Evolutionary conservation across 2,888 invertebrate species (phyloP).

Genomic region (Crossocerus cetratus): DNA sequence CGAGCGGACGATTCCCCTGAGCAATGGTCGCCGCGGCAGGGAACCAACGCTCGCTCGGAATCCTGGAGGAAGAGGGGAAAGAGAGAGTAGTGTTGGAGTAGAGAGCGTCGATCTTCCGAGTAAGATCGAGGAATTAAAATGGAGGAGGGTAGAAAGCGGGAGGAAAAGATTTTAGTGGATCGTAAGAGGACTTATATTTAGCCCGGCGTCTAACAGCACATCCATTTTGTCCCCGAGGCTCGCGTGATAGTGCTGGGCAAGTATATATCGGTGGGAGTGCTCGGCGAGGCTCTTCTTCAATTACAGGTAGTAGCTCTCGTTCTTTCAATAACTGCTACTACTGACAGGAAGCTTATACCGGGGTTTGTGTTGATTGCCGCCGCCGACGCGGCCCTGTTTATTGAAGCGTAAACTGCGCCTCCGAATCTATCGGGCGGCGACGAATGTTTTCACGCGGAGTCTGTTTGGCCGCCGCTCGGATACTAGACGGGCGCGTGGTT

Average conservation of each 20-base stretch:
- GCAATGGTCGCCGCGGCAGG: no score
- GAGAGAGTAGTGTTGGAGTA: no score
- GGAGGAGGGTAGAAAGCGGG: constrained; percentile 18
- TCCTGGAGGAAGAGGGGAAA: no score
- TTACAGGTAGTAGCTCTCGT: neutral
- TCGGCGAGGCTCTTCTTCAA: neutral
- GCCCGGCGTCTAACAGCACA: constrained; percentile 36
- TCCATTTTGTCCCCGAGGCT: constrained; percentile 28
- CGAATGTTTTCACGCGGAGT: constrained; percentile 47
- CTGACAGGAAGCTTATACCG: constrained; percentile 12
- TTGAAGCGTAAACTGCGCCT: constrained; percentile 51
- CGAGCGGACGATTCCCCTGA: no score
- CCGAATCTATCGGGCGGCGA: constrained; percentile 34
- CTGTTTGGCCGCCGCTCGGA: constrained; percentile 43
- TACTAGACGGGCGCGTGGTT: constrained; percentile 44
- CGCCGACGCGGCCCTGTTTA: constrained; percentile 40
- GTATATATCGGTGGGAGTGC: neutral
- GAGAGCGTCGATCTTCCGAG: no score
- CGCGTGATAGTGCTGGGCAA: neutral
- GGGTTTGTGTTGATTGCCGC: constrained; percentile 37
- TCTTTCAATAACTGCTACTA: neutral
- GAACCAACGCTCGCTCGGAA: no score
- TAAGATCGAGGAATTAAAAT: constrained; percentile 4
- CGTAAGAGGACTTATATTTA: constrained; percentile 43
- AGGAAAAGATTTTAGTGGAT: constrained; percentile 34